A percentile compares a stretch with the other conserved stretches of the same genome.
Conservation (phyloP, 1,140 invertebrate species). For the Heliconius nattereri region DNA sequence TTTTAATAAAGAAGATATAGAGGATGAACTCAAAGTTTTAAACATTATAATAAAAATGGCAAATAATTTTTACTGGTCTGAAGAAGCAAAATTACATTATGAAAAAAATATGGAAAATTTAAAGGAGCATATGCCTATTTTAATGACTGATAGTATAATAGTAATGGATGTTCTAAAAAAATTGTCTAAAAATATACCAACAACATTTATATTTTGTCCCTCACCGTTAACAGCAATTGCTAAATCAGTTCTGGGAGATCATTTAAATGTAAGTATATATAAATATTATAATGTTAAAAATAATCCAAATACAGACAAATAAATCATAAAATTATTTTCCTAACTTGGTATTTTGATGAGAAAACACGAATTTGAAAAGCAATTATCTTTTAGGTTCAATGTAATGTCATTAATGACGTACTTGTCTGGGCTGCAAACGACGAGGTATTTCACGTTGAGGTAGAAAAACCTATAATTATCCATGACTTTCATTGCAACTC, state of each 20-base stretch:
- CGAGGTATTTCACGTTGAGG: constrained; percentile 63
- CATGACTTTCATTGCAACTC: constrained; percentile 51
- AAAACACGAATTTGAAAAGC: background rate
- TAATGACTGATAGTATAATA: constrained; percentile 65
- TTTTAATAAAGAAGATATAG: constrained; percentile 42
- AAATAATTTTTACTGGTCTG: constrained; percentile 46
- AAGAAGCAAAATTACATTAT: constrained; percentile 20
- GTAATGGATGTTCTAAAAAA: constrained; percentile 59
- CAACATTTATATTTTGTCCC: constrained; percentile 60
- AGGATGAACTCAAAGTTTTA: constrained; percentile 57
- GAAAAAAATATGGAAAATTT: constrained; percentile 17
- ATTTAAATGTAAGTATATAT: constrained; percentile 55
- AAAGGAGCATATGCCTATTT: constrained; percentile 55
- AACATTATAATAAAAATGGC: constrained; percentile 68
- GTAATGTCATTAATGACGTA: constrained; percentile 55
- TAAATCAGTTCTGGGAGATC: constrained; percentile 58
- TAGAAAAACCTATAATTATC: constrained; percentile 58
- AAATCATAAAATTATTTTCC: background rate
- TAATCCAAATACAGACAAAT: background rate
- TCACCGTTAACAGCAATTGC: constrained; percentile 54
- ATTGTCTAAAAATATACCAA: constrained; percentile 58
- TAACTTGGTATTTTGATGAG: background rate
- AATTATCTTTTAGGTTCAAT: constrained; percentile 52
- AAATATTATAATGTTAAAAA: background rate
- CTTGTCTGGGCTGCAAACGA: constrained; percentile 68